Base-by-base conservation (phyloP, 64 coral and sea anemone species). In the Stichodactyla mertensii region DNA sequence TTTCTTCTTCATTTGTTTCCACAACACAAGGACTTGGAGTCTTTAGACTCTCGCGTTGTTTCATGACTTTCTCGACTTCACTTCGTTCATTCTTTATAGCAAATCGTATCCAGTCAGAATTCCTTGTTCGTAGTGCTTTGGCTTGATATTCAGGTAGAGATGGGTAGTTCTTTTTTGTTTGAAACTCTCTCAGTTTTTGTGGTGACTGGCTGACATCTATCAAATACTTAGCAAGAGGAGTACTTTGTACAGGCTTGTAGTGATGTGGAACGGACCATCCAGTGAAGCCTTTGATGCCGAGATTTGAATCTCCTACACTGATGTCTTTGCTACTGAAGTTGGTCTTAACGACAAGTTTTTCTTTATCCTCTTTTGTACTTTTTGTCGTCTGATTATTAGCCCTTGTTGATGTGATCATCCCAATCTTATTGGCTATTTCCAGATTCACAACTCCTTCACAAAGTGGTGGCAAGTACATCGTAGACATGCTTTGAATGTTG, bases 61-160 rank as follows among this genome's bases (percentile, higher is more conserved):
- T 53, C 13, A 81, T 81, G 20, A 28, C 52, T 16, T 18, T 55
- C 53, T 81, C 53, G 19, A 52, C 53, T 53, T 55, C 12, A 9
- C 7, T 12, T 81, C 54, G 51, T 9, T 81, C 51, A 53, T 55
- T 81, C 52, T 53, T 52, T 14, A 81, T 8, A 19, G 78, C 51
- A 81, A 81, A 81, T 20, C 53, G 78, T 28, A 81, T 81, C 78
- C 78, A 81, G 22, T 81, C 52, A 53, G 78, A 81, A 19, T 81
- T 52, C 51, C 78, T 52, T 31, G 78, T 81, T 20, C 36, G 16
- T 10, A 81, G 78, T 19, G 78, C 78, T 22, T 81, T 81, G 6
- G 78, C 36, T 22, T 81, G 78, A 52, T 81, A 81, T 53, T 81
- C 78, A 53, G 78, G 53, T 1, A 81, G 31, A 28, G 78, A 18